These are phyloP conservation scores for Drosophila dunni DNA, from an alignment of 1,140 invertebrate genomes.

Conservation along the genomic window DNA sequence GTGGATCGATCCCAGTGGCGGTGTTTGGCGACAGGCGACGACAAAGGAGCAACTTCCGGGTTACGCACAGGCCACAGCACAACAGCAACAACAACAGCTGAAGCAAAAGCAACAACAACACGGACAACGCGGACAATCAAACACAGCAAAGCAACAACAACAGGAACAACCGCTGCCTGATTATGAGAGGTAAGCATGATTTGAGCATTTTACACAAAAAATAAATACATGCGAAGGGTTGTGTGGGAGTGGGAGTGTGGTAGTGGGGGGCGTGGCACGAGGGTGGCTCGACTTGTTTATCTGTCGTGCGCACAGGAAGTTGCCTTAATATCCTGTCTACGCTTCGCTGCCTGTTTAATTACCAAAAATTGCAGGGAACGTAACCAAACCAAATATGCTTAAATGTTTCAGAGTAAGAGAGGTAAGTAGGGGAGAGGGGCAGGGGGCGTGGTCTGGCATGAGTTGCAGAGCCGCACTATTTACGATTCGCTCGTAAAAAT, in stretches of 20 bases:
- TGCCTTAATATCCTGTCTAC: slow-evolving; percentile 78
- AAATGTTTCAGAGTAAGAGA: slow-evolving; percentile 36
- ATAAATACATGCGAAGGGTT: background rate
- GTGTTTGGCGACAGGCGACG: slow-evolving; percentile 58
- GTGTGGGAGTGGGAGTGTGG: background rate
- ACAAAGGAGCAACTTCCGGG: slow-evolving; percentile 84
- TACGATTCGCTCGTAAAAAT: slow-evolving; percentile 57
- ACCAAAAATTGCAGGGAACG: slow-evolving; percentile 64
- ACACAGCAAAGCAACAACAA: slow-evolving; percentile 42
- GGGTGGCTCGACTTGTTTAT: slow-evolving; percentile 57
- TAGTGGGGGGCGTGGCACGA: too few relatives aligned
- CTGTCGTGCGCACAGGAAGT: slow-evolving; percentile 61
- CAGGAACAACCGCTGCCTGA: slow-evolving; percentile 73
- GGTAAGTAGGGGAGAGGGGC: background rate
- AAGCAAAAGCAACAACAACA: slow-evolving; percentile 53
- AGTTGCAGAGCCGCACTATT: slow-evolving; percentile 39
- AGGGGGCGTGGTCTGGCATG: background rate
- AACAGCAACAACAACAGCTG: slow-evolving; percentile 54
- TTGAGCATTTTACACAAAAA: slow-evolving; percentile 15
- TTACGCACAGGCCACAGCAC: slow-evolving; percentile 81
- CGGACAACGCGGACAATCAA: slow-evolving; percentile 48
- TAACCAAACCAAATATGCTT: slow-evolving; percentile 48
- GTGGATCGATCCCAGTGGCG: slow-evolving; percentile 84
- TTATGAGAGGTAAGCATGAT: slow-evolving; percentile 82
- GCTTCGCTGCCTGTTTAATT: slow-evolving; percentile 77